A percentile compares a stretch with the other conserved stretches of the same genome.
Evolutionary conservation across 92 coral and sea anemone species (phyloP).

Genomic region (Phenganax stokvisi): DNA sequence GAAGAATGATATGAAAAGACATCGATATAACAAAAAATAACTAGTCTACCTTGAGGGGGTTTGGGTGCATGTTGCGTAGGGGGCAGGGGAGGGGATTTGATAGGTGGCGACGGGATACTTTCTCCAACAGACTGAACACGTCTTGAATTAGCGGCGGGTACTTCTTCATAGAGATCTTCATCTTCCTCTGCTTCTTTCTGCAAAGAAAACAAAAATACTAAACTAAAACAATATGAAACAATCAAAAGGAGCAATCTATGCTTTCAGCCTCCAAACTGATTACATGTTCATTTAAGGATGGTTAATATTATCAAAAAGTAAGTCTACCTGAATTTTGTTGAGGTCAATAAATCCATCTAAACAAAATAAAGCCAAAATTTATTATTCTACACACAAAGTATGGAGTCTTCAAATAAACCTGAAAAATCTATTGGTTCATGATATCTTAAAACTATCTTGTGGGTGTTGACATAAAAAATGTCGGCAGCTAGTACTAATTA

Average conservation of each 20-base stretch:
- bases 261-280: background rate
- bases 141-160: background rate
- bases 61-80: conserved; percentile 3
- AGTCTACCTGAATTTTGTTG: conserved; percentile 21
- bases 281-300: background rate
- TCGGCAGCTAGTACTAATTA: background rate
- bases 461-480: background rate
- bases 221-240: background rate
- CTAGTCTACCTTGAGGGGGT: background rate
- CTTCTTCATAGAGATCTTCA: conserved; percentile 35
- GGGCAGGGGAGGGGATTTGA: conserved; percentile 21
- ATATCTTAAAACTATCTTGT: background rate
- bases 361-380: background rate
- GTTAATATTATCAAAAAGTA: background rate
- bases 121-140: background rate
- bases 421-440: background rate
- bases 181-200: conserved; percentile 11
- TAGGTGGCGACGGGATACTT: conserved; percentile 19
- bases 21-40: background rate
- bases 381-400: background rate
- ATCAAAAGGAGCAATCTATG: background rate
- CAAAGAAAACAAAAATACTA: background rate
- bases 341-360: conserved; percentile 32
- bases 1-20: background rate
- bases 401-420: background rate